Base-by-base conservation (phyloP, 2,797 vertebrate genomes). In the Paramormyrops hopkinsi region DNA sequence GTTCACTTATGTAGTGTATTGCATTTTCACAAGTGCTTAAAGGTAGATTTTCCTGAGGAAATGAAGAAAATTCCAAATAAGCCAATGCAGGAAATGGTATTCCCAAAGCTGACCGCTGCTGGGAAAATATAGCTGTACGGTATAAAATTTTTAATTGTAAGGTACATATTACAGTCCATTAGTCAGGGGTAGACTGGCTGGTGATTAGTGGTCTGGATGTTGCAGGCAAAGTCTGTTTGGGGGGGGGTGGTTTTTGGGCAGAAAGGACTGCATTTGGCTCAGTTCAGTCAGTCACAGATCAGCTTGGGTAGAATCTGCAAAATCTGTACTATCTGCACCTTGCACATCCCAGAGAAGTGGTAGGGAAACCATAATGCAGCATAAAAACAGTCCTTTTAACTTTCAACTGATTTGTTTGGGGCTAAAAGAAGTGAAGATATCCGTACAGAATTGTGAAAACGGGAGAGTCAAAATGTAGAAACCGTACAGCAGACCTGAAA, bases 121-220 rank as follows among this genome's bases (percentile, higher is more conserved):
- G 41, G 76, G 19, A 82, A 82, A 82, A 46, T 46, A 82, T 82
- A 41, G 73, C 37, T 46, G 2, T 46, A 59, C n/a, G n/a, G 56
- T 59, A 82, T 46, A n/a, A 17, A 82, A n/a, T n/a, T n/a, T 82
- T 82, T 82, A 82, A 82, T 82, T 82, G 76, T 22, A 82, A 46
- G 76, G 7, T 82, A 19, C 12, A 37, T 73, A 73, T 37, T 41
- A 73, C 12, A 12, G 9, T 69, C 62, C 62, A 33, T 73, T 73
- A 73, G 29, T 73, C 29, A 37, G 33, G 65, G 29, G 65, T 37
- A 73, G 65, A 73, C 4, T 73, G 29, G 11, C 65, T 73, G 65
- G 29, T 73, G 29, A 73, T 33, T 59, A 62, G n/a, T 73, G 65
- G 14, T 41, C 33, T 17, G 17, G 37, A n/a, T 19, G 7, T 76